Percentiles rank a stretch among this genome's conserved stretches.
Evolutionary conservation across 2,888 invertebrate species (phyloP).

Genomic region (Agrotis exclamationis): DNA sequence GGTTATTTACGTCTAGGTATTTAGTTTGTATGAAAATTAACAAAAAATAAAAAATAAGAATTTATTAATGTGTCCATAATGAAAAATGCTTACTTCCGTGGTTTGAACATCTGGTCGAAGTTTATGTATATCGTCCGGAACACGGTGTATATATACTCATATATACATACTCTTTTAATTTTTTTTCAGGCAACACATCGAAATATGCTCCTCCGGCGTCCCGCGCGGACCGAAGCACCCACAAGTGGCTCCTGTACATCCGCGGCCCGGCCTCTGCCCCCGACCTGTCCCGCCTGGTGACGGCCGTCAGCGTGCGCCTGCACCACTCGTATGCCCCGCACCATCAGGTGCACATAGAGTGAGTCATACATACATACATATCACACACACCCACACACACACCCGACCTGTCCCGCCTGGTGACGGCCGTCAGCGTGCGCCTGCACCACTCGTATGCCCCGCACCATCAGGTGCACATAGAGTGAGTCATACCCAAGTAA

Average conservation of each 20-base stretch:
- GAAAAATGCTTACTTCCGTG: too few relatives aligned
- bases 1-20: too few relatives aligned
- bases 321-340: constrained; percentile 97
- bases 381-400: constrained; percentile 61
- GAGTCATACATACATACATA: constrained; percentile 70
- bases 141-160: too few relatives aligned
- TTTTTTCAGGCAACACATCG: constrained; percentile 93
- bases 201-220: constrained; percentile 95
- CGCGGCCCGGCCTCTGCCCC: constrained; percentile 92
- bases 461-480: constrained; percentile 95
- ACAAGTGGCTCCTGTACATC: constrained; percentile 98
- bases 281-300: constrained; percentile 90
- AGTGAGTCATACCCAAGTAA: constrained; percentile 91
- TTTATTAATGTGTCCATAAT: too few relatives aligned
- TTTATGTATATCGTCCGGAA: too few relatives aligned
- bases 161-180: too few relatives aligned
- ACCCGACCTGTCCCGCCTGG: constrained; percentile 83
- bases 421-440: constrained; percentile 74
- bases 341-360: constrained; percentile 95
- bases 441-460: constrained; percentile 97
- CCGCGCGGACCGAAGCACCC: constrained; percentile 93
- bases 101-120: too few relatives aligned
- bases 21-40: too few relatives aligned
- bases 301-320: constrained; percentile 94
- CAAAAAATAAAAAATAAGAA: too few relatives aligned